Percentiles rank a stretch among this genome's conserved stretches.
Evolutionary conservation across 1,140 invertebrate genomes (phyloP).

Genomic region (Nephila pilipes): DNA sequence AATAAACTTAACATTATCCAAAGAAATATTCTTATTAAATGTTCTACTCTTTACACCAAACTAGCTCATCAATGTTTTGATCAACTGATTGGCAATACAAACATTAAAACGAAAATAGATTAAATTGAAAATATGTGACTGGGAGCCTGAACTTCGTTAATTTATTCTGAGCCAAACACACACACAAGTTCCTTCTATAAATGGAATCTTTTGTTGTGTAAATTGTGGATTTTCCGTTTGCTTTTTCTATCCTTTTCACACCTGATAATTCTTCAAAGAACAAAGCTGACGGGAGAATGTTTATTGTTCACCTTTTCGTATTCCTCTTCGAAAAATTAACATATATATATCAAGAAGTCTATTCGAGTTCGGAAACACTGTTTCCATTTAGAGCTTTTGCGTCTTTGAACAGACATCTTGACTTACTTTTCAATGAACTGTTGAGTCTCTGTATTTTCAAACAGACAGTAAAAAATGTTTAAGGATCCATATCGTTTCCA

Average conservation of each 20-base stretch:
- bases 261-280: background rate
- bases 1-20: no score
- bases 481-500: background rate
- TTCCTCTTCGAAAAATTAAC: background rate
- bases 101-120: no score
- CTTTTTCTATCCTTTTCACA: background rate
- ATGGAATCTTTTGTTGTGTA: background rate
- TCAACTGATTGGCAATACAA: no score
- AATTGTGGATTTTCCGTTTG: background rate
- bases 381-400: background rate
- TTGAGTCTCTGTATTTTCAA: background rate
- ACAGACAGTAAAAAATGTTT: background rate
- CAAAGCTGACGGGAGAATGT: no score
- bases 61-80: no score
- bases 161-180: background rate
- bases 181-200: background rate
- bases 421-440: background rate
- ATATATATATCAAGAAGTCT: background rate
- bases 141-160: background rate
- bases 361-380: background rate
- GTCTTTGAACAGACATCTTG: background rate
- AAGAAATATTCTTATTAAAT: no score
- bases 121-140: background rate
- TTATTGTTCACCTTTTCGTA: background rate
- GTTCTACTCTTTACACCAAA: no score